These are phyloP conservation scores for Apodemus speciosus DNA, from an alignment of 2,113 vertebrate genomes.

Conservation along the genomic window DNA sequence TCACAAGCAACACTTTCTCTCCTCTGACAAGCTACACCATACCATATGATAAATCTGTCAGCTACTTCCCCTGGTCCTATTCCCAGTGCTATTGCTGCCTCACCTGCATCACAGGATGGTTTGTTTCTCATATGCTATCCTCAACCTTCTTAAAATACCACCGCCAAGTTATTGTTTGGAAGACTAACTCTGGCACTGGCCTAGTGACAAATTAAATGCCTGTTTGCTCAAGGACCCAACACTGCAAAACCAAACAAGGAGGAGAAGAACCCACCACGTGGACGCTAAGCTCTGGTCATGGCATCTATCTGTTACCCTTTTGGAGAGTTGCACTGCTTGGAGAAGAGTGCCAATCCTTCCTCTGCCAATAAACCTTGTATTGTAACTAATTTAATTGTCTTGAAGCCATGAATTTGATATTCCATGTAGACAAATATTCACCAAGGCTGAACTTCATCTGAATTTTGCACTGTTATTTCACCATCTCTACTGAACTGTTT, in stretches of 20 bases:
- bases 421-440: slow-evolving; percentile 13
- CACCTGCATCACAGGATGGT: not conserved
- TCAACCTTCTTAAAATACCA: not conserved
- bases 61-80: not conserved
- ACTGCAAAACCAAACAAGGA: not conserved
- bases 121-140: not conserved
- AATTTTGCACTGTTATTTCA: not conserved
- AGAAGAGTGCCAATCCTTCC: not conserved
- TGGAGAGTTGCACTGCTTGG: not conserved
- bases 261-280: not conserved
- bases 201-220: not conserved
- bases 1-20: not conserved
- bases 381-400: not conserved
- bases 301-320: not conserved
- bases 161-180: not conserved
- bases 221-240: not conserved
- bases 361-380: not conserved
- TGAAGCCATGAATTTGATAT: not conserved
- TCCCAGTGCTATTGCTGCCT: not conserved
- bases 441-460: not conserved
- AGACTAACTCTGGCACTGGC: not conserved
- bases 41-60: not conserved
- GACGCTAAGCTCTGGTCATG: not conserved
- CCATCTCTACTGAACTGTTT: not conserved
- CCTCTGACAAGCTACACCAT: not conserved